Percentiles rank a stretch among this genome's conserved stretches.
These are phyloP conservation scores for Asobara japonica DNA, from an alignment of 1,140 invertebrate species.

Conservation along the genomic window DNA sequence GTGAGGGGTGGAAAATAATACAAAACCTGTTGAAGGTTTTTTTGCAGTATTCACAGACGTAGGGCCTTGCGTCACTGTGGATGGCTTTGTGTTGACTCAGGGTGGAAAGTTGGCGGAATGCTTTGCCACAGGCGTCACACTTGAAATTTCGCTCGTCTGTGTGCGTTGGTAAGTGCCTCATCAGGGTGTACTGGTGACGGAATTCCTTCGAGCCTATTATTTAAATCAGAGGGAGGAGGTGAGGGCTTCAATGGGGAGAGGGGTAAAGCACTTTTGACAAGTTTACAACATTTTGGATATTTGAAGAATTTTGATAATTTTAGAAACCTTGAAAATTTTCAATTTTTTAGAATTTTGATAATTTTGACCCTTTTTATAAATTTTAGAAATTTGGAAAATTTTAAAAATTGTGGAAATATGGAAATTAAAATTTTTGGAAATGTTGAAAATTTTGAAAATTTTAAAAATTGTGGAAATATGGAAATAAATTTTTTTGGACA, in stretches of 20 bases:
- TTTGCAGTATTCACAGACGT: conserved; percentile 77
- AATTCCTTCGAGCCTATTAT: conserved; percentile 74
- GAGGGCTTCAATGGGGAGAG: neutral
- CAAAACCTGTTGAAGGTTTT: conserved; percentile 76
- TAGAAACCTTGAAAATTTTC: no score
- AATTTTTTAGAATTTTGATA: no score
- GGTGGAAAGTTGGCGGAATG: conserved; percentile 81
- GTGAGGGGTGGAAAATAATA: neutral
- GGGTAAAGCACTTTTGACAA: neutral
- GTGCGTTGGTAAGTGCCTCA: conserved; percentile 85
- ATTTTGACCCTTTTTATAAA: no score
- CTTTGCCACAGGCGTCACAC: conserved; percentile 81
- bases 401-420: no score
- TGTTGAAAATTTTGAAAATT: neutral
- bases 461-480: no score
- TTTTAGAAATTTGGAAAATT: no score
- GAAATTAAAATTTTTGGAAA: no score
- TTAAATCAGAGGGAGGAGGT: neutral
- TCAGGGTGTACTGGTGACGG: conserved; percentile 79
- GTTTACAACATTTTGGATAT: no score
- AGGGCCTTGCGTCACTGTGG: conserved; percentile 76
- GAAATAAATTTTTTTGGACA: no score
- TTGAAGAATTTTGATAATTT: no score
- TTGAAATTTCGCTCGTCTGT: conserved; percentile 85
- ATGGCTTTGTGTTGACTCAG: conserved; percentile 79